phyloP scores from a whole-genome alignment of 2,888 invertebrate genomes.

The Geophilus truncorum region DNA sequence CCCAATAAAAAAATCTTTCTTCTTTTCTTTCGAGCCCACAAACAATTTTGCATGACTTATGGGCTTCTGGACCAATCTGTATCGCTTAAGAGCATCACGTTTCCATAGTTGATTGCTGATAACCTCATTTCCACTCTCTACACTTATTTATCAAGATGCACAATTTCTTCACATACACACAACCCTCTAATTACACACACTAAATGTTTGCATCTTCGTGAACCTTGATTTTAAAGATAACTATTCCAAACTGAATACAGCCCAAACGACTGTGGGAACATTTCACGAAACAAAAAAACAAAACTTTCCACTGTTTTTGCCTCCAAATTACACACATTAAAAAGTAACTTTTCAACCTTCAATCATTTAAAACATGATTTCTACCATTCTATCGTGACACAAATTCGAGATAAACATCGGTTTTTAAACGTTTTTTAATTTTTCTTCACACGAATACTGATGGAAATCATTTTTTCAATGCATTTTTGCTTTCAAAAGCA shows the following conservation, averaged over 20 bases:
- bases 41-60: slow-evolving; percentile 25
- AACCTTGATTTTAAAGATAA: slow-evolving; percentile 16
- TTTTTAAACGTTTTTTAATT: not conserved
- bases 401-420: not conserved
- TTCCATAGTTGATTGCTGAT: not conserved
- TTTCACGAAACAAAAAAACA: not conserved
- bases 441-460: not conserved
- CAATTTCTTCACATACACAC: not conserved
- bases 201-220: slow-evolving; percentile 4
- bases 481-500: not conserved
- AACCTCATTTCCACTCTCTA: slow-evolving; percentile 12
- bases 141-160: slow-evolving; percentile 19
- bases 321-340: not conserved
- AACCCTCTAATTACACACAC: slow-evolving; percentile 17
- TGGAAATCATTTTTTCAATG: not conserved
- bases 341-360: not conserved
- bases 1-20: slow-evolving; percentile 13
- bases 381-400: not conserved
- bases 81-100: slow-evolving; percentile 2
- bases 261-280: not conserved
- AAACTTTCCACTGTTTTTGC: not conserved
- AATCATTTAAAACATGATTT: not conserved
- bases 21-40: slow-evolving; percentile 6
- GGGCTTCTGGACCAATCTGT: slow-evolving; percentile 16
- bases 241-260: not conserved